These are phyloP conservation scores for Ormyrus labotus DNA, from an alignment of 2,888 invertebrate genomes.

Conservation along the genomic window DNA sequence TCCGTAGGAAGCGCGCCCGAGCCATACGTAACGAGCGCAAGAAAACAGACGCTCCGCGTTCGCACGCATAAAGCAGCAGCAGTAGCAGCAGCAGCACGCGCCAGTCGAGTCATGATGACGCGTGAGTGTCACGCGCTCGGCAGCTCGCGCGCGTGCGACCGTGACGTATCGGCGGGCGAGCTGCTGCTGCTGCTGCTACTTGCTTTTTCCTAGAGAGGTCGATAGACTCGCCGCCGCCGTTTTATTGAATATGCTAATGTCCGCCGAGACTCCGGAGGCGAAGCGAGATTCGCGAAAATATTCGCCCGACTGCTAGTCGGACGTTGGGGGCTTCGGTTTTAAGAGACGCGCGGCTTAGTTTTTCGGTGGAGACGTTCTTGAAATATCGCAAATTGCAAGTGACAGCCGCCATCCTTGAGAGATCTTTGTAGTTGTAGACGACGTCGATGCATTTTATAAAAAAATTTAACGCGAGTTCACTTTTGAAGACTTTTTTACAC, in stretches of 20 bases:
- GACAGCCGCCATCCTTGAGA: conserved; percentile 20
- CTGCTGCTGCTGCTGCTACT: too few relatives aligned
- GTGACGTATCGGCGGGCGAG: not conserved
- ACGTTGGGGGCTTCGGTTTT: too few relatives aligned
- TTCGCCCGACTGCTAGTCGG: too few relatives aligned
- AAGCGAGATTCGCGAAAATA: not conserved
- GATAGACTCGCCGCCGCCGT: not conserved
- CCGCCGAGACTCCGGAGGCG: not conserved
- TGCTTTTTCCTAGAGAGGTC: not conserved
- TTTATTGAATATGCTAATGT: conserved; percentile 17
- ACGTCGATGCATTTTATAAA: not conserved
- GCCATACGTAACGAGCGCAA: conserved; percentile 11
- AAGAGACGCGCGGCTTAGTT: not conserved
- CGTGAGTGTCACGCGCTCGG: conserved; percentile 29
- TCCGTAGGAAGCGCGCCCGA: not conserved
- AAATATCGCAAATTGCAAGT: conserved; percentile 6
- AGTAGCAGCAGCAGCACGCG: too few relatives aligned
- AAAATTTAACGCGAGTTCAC: not conserved
- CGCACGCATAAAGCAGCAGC: not conserved
- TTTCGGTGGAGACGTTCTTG: conserved; percentile 8
- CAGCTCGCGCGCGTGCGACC: not conserved
- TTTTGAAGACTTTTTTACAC: not conserved
- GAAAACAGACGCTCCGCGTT: not conserved
- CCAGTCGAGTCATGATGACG: conserved; percentile 41
- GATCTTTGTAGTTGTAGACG: conserved; percentile 7